phyloP scores from a whole-genome alignment of 1,140 invertebrate genomes.

The Leptinotarsa defecta region DNA sequence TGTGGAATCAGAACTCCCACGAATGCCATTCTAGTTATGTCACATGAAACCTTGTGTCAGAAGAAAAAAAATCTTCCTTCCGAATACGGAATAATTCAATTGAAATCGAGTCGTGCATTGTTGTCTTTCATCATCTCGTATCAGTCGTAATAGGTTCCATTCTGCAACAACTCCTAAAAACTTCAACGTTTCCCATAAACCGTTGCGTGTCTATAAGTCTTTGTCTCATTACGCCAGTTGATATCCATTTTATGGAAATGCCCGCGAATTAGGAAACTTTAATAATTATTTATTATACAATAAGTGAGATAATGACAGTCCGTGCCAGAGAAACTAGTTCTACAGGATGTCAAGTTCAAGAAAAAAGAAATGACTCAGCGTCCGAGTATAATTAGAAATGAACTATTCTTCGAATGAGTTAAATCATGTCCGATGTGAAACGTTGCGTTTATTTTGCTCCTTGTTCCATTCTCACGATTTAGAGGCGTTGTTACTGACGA shows the following conservation, averaged over 20 bases:
- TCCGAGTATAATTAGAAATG: neutral
- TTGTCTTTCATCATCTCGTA: too few relatives aligned
- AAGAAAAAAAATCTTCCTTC: too few relatives aligned
- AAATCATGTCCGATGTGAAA: neutral
- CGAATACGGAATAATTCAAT: too few relatives aligned
- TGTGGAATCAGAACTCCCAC: too few relatives aligned
- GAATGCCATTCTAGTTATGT: too few relatives aligned
- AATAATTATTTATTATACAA: conserved; percentile 11
- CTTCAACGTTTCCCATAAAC: neutral
- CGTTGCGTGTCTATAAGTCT: neutral
- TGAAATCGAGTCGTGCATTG: too few relatives aligned
- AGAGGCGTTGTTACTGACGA: neutral
- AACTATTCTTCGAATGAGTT: neutral
- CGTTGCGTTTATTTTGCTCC: neutral
- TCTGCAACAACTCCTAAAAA: neutral
- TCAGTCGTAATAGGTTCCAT: too few relatives aligned
- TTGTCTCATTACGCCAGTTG: neutral
- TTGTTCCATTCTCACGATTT: neutral
- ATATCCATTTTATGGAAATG: conserved; percentile 18
- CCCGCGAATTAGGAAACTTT: neutral
- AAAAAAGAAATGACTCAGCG: conserved; percentile 8
- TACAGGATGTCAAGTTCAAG: neutral
- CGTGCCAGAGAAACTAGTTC: neutral
- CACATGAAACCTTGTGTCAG: too few relatives aligned
- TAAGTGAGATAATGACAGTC: neutral